Evolutionary conservation across 2,888 invertebrate genomes (phyloP).

Genomic region (Ectropis crepuscularia): DNA sequence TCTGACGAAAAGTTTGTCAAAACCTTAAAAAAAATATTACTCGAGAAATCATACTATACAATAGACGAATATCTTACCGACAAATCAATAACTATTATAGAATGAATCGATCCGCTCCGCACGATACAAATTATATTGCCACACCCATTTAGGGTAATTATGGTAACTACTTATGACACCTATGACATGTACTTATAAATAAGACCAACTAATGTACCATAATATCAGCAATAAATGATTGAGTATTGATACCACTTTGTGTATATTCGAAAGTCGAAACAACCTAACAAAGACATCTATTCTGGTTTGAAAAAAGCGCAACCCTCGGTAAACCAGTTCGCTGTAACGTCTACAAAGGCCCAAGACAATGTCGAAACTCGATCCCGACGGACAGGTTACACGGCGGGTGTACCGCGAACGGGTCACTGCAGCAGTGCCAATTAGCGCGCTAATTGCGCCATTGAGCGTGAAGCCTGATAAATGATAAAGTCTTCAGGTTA

Average conservation of each 20-base stretch:
- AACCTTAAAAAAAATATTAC: too few species aligned
- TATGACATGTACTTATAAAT: too few species aligned
- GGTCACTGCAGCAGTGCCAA: constrained; percentile 5
- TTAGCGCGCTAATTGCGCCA: constrained; percentile 20
- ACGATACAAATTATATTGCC: too few species aligned
- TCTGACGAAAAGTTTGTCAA: too few species aligned
- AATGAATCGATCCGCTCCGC: too few species aligned
- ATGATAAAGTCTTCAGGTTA: constrained; percentile 20
- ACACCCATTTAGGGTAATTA: too few species aligned
- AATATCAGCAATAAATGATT: too few species aligned
- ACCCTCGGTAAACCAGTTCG: constrained; percentile 6
- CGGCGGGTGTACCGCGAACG: background rate
- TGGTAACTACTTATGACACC: too few species aligned
- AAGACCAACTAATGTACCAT: too few species aligned
- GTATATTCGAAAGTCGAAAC: background rate
- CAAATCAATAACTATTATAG: too few species aligned
- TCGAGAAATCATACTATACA: too few species aligned
- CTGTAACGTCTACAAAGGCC: background rate
- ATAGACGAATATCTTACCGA: too few species aligned
- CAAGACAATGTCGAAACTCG: constrained; percentile 14
- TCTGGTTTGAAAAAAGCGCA: background rate
- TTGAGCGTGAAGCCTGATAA: constrained; percentile 23
- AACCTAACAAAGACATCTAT: background rate
- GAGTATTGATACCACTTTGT: background rate
- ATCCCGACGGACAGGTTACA: constrained; percentile 9